A percentile compares a stretch with the other conserved stretches of the same genome.
Evolutionary conservation across 2,888 invertebrate genomes (phyloP).

Genomic region (Minunthozetes semirufus): DNA sequence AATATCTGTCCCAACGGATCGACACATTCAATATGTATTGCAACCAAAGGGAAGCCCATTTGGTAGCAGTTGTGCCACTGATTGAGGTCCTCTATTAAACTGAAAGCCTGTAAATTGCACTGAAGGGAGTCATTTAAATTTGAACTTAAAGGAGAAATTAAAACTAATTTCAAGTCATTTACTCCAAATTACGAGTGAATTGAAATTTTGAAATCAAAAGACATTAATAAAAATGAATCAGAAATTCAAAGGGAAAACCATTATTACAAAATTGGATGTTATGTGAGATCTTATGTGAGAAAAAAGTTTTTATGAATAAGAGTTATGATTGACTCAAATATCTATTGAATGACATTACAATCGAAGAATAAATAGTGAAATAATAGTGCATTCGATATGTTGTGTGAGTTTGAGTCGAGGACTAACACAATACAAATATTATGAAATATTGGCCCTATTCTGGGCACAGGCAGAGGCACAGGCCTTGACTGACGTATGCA

Average conservation of each 20-base stretch:
- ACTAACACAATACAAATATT: conserved; percentile 29
- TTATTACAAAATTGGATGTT: too few species aligned
- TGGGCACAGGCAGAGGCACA: not conserved
- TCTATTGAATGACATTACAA: not conserved
- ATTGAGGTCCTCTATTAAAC: conserved; percentile 14
- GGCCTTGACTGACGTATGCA: conserved; percentile 22
- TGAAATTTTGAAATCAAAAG: not conserved
- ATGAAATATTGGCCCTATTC: conserved; percentile 17
- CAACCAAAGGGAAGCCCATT: not conserved
- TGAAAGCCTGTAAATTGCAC: conserved; percentile 22
- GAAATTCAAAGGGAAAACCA: not conserved
- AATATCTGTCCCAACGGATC: conserved; percentile 25
- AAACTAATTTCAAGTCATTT: conserved; percentile 27
- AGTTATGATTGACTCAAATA: conserved; percentile 7
- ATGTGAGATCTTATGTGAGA: not conserved
- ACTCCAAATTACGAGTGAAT: not conserved
- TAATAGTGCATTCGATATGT: conserved; percentile 9
- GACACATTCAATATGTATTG: not conserved
- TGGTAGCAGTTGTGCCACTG: conserved; percentile 1
- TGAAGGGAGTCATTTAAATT: conserved; percentile 28
- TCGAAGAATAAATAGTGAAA: not conserved
- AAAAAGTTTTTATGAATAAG: conserved; percentile 7
- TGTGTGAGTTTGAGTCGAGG: not conserved
- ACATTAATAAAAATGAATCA: not conserved
- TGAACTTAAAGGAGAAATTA: conserved; percentile 24